These are phyloP conservation scores for Tetrapedia diversipes DNA, from an alignment of 2,888 invertebrate species.

Conservation along the genomic window DNA sequence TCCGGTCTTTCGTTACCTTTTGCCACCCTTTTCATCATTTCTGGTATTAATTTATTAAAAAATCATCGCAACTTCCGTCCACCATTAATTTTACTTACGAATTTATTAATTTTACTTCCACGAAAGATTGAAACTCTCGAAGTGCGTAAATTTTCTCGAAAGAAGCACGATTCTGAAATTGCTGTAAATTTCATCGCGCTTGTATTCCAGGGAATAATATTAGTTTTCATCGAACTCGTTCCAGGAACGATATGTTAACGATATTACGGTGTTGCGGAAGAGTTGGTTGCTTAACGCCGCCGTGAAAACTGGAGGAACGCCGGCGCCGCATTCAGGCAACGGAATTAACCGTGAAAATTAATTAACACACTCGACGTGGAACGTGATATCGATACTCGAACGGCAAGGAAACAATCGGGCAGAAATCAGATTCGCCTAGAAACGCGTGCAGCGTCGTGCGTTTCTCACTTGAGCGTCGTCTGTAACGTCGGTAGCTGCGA, in stretches of 20 bases:
- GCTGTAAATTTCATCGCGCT: too few species aligned
- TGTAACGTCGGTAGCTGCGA: slow-evolving; percentile 63
- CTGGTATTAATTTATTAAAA: too few species aligned
- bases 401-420: slow-evolving; percentile 52
- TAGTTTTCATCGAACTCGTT: neutral
- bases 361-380: slow-evolving; percentile 30
- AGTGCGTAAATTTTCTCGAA: too few species aligned
- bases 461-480: slow-evolving; percentile 58
- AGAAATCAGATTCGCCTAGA: slow-evolving; percentile 51
- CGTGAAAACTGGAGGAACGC: slow-evolving; percentile 22
- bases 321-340: slow-evolving; percentile 11
- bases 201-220: too few species aligned
- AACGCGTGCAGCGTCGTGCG: slow-evolving; percentile 27
- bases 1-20: too few species aligned
- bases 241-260: neutral
- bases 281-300: slow-evolving; percentile 3
- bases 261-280: neutral
- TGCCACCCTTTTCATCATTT: too few species aligned
- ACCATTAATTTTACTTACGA: too few species aligned
- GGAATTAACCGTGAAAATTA: slow-evolving; percentile 47
- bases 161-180: too few species aligned
- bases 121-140: too few species aligned
- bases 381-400: slow-evolving; percentile 27
- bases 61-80: too few species aligned
- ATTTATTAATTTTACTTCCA: too few species aligned